Conservation (phyloP, 2,113 vertebrate species). For the Pachycephala philippinensis region DNA sequence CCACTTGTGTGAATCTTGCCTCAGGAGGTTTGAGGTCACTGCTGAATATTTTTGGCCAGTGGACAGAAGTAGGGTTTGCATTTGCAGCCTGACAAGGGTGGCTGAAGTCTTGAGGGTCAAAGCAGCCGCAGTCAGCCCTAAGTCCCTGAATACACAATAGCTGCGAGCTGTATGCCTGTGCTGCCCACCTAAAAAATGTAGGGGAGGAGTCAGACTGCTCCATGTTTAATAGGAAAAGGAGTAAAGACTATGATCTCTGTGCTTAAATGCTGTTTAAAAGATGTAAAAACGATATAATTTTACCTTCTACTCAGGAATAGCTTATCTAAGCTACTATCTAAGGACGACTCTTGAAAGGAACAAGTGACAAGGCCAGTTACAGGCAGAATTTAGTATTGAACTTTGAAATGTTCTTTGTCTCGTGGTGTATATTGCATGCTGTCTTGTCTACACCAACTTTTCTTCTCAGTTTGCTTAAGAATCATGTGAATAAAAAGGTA, state of each 20-base stretch:
- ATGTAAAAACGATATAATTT: neutral
- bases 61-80: neutral
- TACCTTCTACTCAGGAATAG: neutral
- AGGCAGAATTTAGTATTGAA: neutral
- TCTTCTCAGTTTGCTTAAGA: neutral
- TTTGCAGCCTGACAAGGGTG: neutral
- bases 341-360: neutral
- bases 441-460: neutral
- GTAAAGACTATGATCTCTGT: neutral
- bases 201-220: neutral
- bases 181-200: neutral
- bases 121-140: neutral
- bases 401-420: neutral
- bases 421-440: neutral
- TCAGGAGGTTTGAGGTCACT: neutral
- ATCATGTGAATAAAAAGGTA: neutral
- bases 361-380: neutral
- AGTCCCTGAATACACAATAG: neutral
- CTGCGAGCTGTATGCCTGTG: fast-evolving
- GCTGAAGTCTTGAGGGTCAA: neutral
- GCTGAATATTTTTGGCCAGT: neutral
- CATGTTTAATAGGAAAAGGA: neutral
- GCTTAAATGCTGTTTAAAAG: neutral
- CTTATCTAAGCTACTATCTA: no score
- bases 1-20: neutral